phyloP scores from a whole-genome alignment of 2,113 vertebrate species.

The Atlantisia rogersi region DNA sequence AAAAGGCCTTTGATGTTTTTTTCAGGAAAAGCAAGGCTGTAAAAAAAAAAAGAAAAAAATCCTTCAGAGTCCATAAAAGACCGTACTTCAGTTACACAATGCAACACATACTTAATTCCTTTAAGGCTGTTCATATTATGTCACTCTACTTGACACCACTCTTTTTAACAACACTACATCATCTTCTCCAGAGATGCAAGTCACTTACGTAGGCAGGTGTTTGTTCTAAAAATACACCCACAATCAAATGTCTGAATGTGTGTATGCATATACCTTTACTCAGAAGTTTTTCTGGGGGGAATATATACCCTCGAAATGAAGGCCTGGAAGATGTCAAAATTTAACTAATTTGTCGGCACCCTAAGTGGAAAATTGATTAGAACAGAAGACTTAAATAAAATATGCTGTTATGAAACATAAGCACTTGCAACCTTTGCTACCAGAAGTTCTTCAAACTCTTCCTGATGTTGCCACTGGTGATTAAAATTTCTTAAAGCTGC shows the following conservation, averaged over 20 bases:
- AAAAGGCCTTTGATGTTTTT: neutral
- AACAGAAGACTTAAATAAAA: neutral
- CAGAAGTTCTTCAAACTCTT: neutral
- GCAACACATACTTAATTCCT: neutral
- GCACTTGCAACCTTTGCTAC: neutral
- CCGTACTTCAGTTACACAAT: neutral
- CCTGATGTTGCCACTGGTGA: neutral
- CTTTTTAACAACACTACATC: neutral
- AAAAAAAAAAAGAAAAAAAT: neutral
- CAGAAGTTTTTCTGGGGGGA: neutral
- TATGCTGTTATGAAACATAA: neutral
- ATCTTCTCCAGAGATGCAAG: neutral
- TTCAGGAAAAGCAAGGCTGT: neutral
- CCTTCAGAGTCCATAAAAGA: neutral
- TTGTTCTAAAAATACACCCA: constrained; percentile 10
- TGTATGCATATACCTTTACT: neutral
- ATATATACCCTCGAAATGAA: neutral
- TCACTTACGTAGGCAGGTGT: neutral
- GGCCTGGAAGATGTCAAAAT: neutral
- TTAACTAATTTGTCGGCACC: neutral
- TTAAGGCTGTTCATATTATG: neutral
- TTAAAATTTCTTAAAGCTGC: neutral
- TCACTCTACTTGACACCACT: neutral
- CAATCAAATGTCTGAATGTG: neutral
- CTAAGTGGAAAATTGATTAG: neutral